A percentile compares a stretch with the other conserved stretches of the same genome.
Conservation (phyloP, 2,888 invertebrate genomes). For the Drosophila limbata region DNA sequence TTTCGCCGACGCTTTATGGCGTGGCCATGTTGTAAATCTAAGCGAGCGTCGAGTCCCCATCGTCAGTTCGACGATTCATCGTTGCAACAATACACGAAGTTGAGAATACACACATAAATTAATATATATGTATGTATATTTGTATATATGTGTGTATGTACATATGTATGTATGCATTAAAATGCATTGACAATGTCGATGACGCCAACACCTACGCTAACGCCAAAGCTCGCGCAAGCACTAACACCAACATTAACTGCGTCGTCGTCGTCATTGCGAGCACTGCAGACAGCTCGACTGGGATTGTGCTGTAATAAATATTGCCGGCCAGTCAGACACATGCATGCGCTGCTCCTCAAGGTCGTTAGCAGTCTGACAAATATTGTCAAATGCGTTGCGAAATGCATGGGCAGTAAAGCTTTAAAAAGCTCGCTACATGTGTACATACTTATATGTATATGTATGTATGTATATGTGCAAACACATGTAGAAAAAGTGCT, state of each 20-base stretch:
- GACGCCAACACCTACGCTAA: slow-evolving; percentile 7
- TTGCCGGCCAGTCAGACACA: slow-evolving; percentile 39
- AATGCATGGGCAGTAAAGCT: neutral
- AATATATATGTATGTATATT: neutral
- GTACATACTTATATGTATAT: neutral
- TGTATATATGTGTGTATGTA: neutral
- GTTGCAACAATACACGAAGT: slow-evolving; percentile 17
- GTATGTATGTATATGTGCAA: too few relatives aligned
- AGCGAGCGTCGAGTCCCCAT: slow-evolving; percentile 24
- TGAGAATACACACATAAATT: neutral
- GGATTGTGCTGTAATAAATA: slow-evolving; percentile 30
- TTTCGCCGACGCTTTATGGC: slow-evolving; percentile 34
- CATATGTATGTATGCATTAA: neutral
- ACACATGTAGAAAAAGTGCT: neutral
- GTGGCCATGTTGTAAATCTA: slow-evolving; percentile 42
- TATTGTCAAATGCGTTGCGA: neutral
- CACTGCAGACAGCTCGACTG: slow-evolving; percentile 61
- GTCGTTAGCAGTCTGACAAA: slow-evolving; percentile 28
- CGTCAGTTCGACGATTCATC: slow-evolving; percentile 7
- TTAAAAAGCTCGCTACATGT: neutral
- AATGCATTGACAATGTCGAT: slow-evolving; percentile 48
- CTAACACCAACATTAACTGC: neutral
- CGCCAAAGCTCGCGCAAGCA: slow-evolving; percentile 1
- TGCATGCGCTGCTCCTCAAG: slow-evolving; percentile 55
- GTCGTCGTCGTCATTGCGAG: slow-evolving; percentile 20